Evolutionary conservation across 2,113 vertebrate genomes (phyloP).

Genomic region (Ochotona princeps): DNA sequence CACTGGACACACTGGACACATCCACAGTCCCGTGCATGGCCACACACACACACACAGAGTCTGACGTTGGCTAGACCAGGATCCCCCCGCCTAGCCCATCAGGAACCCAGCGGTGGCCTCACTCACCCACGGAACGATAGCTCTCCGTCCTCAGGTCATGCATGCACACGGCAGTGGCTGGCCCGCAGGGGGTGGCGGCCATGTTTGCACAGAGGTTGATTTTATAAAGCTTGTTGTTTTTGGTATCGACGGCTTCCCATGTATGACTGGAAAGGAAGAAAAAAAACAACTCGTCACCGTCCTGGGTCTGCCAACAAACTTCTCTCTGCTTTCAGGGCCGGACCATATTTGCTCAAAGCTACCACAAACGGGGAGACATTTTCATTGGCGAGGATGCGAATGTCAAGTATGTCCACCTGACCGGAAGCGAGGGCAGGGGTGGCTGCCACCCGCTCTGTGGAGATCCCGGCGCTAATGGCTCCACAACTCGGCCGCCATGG

Average conservation of each 20-base stretch:
- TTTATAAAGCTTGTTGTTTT: constrained; percentile 89
- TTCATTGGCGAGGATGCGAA: constrained; percentile 3
- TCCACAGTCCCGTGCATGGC: rapidly evolving
- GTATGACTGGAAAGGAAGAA: constrained; percentile 89
- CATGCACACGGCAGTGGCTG: constrained; percentile 88
- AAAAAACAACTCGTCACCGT: constrained; percentile 64
- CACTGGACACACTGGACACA: neutral
- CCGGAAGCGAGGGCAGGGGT: constrained; percentile 43
- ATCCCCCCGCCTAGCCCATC: rapidly evolving
- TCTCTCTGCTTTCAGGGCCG: constrained; percentile 41
- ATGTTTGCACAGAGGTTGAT: constrained; percentile 89
- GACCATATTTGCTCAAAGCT: constrained; percentile 17
- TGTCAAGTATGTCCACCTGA: neutral
- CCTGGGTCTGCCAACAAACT: constrained; percentile 25
- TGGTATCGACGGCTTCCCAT: constrained; percentile 93
- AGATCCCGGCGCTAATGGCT: neutral
- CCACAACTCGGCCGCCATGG: too few relatives aligned
- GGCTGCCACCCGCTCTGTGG: neutral
- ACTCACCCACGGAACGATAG: constrained; percentile 92
- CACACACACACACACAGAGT: rapidly evolving
- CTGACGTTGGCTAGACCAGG: neutral
- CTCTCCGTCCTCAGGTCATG: constrained; percentile 40
- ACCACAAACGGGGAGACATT: constrained; percentile 32
- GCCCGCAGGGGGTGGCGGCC: constrained; percentile 83
- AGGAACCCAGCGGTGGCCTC: rapidly evolving